phyloP scores from a whole-genome alignment of 2,113 vertebrate species.

The Festucalex cinctus region DNA sequence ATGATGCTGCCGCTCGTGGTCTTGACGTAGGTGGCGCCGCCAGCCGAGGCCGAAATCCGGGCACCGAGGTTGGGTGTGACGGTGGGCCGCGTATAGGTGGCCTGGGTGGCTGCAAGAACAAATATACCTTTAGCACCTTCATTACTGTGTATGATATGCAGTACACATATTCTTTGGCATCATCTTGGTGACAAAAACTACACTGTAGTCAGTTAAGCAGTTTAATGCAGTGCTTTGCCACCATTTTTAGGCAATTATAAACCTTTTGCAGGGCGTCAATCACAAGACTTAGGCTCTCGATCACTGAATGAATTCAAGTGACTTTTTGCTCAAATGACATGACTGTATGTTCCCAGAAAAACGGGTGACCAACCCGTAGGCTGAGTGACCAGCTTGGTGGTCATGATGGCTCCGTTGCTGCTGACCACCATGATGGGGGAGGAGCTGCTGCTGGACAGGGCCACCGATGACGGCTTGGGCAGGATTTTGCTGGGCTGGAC shows the following conservation, averaged over 20 bases:
- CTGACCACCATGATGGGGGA: conserved; percentile 99
- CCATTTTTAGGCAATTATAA: no score
- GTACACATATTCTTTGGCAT: no score
- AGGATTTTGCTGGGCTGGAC: conserved; percentile 98
- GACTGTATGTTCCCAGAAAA: no score
- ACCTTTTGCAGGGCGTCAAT: no score
- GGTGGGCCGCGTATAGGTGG: conserved; percentile 85
- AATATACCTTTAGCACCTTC: not conserved
- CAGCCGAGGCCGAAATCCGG: conserved; percentile 83
- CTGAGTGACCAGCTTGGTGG: conserved; percentile 93
- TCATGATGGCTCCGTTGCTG: conserved; percentile 98
- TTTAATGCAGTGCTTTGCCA: no score
- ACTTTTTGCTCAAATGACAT: no score
- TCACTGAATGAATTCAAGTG: no score
- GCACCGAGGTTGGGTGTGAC: conserved; percentile 83
- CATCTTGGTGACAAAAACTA: no score
- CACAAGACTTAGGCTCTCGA: no score
- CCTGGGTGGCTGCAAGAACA: conserved; percentile 75
- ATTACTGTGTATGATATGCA: no score
- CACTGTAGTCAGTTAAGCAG: no score
- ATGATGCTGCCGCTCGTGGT: conserved; percentile 98
- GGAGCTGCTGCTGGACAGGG: conserved; percentile 87
- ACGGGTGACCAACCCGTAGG: conserved; percentile 78
- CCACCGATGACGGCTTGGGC: conserved; percentile 90
- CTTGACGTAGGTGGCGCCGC: conserved; percentile 91